These are phyloP conservation scores for Meandrina meandrites DNA, from an alignment of 92 coral and sea anemone genomes.

Conservation along the genomic window DNA sequence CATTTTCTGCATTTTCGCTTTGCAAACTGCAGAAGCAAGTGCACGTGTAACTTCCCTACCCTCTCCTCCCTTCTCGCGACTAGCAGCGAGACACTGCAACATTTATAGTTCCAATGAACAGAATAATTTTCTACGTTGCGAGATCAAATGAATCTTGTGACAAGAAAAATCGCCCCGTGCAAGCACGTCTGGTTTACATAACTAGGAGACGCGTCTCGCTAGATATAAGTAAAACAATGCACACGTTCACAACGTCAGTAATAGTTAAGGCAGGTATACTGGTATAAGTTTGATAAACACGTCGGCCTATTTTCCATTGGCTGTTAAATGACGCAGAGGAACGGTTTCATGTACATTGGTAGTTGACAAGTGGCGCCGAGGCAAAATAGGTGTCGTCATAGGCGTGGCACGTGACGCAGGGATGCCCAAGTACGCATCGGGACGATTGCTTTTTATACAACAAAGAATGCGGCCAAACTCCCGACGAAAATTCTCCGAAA, in stretches of 20 bases:
- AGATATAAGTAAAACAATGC: not conserved
- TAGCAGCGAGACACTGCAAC: too few species aligned
- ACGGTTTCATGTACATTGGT: slow-evolving; percentile 7
- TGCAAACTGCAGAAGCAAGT: too few species aligned
- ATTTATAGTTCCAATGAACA: too few species aligned
- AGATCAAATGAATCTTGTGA: not conserved
- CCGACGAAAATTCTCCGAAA: slow-evolving; percentile 83
- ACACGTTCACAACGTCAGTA: not conserved
- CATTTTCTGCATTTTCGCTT: too few species aligned
- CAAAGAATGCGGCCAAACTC: slow-evolving; percentile 70
- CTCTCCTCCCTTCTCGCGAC: too few species aligned
- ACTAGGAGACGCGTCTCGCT: not conserved
- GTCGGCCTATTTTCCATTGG: not conserved
- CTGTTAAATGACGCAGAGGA: slow-evolving; percentile 11
- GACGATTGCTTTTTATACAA: slow-evolving; percentile 43
- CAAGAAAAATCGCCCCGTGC: not conserved
- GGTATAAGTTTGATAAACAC: not conserved
- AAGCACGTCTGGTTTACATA: not conserved
- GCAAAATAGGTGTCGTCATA: slow-evolving; percentile 47
- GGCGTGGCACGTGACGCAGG: slow-evolving; percentile 58
- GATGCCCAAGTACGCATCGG: slow-evolving; percentile 57
- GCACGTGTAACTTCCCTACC: too few species aligned
- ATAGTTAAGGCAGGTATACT: too few species aligned
- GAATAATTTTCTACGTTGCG: not conserved
- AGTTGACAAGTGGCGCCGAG: slow-evolving; percentile 28